A percentile compares a stretch with the other conserved stretches of the same genome.
Conservation (phyloP, 2,797 vertebrate species). For the Picus viridis region DNA sequence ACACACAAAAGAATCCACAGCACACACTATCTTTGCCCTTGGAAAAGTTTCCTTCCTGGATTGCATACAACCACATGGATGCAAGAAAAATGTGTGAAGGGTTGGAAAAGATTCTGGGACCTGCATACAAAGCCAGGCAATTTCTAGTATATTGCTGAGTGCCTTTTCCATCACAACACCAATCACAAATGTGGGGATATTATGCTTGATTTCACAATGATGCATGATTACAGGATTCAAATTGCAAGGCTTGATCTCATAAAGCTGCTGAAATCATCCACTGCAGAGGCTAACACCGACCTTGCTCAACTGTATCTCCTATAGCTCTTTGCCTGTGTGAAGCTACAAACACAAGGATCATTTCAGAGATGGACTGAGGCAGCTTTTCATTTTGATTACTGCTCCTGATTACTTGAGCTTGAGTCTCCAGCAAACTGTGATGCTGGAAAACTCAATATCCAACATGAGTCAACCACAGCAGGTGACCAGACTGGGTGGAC, state of each 20-base stretch:
- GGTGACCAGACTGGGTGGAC: not conserved
- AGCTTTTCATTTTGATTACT: not conserved
- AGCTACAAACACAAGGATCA: fast-evolving
- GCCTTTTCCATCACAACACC: constrained; percentile 30
- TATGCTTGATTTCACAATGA: not conserved
- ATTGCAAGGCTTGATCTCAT: constrained; percentile 12
- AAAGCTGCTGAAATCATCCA: not conserved
- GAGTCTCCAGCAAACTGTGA: not conserved
- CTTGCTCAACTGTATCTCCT: fast-evolving
- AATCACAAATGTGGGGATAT: not conserved
- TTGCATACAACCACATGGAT: not conserved
- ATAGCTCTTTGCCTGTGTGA: not conserved
- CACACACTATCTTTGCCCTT: not conserved
- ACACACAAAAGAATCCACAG: too few species aligned
- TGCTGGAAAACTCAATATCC: not conserved
- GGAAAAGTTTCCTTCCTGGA: not conserved
- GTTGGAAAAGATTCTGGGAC: not conserved
- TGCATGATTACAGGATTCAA: not conserved
- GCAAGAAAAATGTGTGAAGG: not conserved
- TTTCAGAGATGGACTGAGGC: not conserved
- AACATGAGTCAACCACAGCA: not conserved
- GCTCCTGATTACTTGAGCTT: fast-evolving
- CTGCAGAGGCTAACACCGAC: not conserved
- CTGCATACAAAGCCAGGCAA: not conserved
- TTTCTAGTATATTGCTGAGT: constrained; percentile 1